These are phyloP conservation scores for Fistularia commersonii DNA, from an alignment of 2,797 vertebrate genomes.

Conservation along the genomic window DNA sequence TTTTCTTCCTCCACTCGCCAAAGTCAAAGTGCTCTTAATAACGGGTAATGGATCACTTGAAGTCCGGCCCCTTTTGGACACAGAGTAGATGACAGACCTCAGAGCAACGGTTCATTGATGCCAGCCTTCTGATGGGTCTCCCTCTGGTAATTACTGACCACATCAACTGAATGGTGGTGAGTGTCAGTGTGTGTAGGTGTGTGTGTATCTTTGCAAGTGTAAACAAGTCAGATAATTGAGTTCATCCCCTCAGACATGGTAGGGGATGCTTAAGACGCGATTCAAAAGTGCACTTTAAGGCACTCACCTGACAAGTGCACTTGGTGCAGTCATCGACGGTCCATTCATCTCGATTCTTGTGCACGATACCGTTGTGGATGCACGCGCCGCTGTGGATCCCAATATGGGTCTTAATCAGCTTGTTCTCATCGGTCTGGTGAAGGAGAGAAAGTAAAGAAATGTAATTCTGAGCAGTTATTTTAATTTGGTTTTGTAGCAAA, in stretches of 20 bases:
- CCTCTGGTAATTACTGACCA: constrained; percentile 64
- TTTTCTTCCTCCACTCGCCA: constrained; percentile 21
- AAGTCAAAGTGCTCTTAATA: constrained; percentile 55
- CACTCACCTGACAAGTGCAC: constrained; percentile 93
- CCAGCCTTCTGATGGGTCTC: constrained; percentile 40
- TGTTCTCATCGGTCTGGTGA: constrained; percentile 84
- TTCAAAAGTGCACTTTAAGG: constrained; percentile 1
- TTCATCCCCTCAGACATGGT: constrained; percentile 3
- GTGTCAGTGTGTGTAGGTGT: neutral
- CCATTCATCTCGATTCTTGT: constrained; percentile 90
- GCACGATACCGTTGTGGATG: constrained; percentile 88
- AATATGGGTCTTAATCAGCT: constrained; percentile 74
- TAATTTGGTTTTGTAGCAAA: too few relatives aligned
- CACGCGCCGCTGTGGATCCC: constrained; percentile 81
- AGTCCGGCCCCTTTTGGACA: constrained; percentile 27
- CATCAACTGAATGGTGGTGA: constrained; percentile 42
- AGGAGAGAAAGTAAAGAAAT: neutral
- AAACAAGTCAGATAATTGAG: constrained; percentile 10
- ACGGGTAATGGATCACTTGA: constrained; percentile 41
- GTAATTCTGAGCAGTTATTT: neutral
- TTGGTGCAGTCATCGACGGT: constrained; percentile 95
- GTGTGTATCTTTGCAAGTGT: neutral
- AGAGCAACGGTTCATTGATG: constrained; percentile 49
- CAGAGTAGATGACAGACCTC: constrained; percentile 38
- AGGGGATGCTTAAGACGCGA: constrained; percentile 8